These are phyloP conservation scores for Eupithecia exiguata DNA, from an alignment of 2,888 invertebrate species.

Conservation along the genomic window DNA sequence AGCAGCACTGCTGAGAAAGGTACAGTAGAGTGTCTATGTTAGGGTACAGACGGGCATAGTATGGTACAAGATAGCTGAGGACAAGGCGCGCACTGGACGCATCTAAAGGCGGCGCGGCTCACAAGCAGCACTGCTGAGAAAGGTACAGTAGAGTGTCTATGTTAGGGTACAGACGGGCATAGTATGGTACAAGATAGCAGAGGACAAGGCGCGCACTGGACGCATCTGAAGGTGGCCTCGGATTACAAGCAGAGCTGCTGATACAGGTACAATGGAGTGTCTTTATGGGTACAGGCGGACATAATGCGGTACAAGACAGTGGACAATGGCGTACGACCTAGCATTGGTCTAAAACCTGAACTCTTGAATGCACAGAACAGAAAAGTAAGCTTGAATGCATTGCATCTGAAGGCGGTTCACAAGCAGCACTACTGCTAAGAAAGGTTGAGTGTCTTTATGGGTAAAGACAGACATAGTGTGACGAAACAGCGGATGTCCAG, in stretches of 20 bases:
- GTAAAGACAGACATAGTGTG: no score
- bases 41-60: conserved; percentile 74
- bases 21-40: conserved; percentile 41
- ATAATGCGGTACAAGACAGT: conserved; percentile 77
- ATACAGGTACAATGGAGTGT: no score
- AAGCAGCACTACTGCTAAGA: no score
- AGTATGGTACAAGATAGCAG: conserved; percentile 74
- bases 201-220: no score
- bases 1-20: conserved; percentile 68
- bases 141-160: conserved; percentile 55
- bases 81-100: conserved; percentile 67
- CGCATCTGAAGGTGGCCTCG: no score
- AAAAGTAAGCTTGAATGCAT: no score
- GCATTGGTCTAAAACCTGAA: conserved; percentile 77
- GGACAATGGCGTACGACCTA: conserved; percentile 76
- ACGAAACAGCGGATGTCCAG: no score
- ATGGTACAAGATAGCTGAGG: conserved; percentile 74
- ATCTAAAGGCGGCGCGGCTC: conserved; percentile 63
- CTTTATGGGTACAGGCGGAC: conserved; percentile 65
- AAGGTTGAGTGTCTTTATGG: no score
- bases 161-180: conserved; percentile 67
- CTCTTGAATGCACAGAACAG: no score
- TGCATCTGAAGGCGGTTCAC: no score
- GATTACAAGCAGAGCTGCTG: no score
- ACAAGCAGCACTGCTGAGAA: conserved; percentile 63